Evolutionary conservation across 2,113 vertebrate genomes (phyloP).

Genomic region (Trematocara zebra): DNA sequence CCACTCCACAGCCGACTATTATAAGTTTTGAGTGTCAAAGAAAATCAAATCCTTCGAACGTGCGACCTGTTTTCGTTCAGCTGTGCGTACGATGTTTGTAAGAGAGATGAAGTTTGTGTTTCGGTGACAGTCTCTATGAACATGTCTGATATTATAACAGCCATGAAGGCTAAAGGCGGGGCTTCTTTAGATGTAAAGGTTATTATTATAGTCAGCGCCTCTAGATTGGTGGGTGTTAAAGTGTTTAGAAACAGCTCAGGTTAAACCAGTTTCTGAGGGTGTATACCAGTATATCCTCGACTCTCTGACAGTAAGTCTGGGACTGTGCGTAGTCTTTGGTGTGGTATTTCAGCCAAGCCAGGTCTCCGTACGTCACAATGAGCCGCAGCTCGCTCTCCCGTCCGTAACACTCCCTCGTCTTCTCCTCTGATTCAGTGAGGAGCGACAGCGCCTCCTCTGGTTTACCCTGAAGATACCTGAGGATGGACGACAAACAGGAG

Average conservation of each 20-base stretch:
- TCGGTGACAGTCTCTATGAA: not conserved
- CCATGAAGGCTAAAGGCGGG: not conserved
- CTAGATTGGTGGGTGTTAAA: not conserved
- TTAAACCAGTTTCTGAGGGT: not conserved
- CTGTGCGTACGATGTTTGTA: not conserved
- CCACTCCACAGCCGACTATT: not conserved
- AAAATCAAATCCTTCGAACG: not conserved
- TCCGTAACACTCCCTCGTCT: not conserved
- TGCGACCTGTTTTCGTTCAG: not conserved
- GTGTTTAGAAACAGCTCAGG: not conserved
- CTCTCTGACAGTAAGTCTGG: not conserved
- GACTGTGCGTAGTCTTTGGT: not conserved
- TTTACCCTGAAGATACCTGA: not conserved
- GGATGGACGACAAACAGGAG: not conserved
- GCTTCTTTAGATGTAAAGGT: not conserved
- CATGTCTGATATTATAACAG: not conserved
- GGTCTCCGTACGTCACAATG: not conserved
- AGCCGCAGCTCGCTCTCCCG: not conserved
- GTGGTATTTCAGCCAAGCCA: constrained; percentile 10
- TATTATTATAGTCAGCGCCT: not conserved
- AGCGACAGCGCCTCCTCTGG: not conserved
- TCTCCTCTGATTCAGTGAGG: not conserved
- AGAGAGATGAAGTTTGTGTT: not conserved
- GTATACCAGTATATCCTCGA: not conserved
- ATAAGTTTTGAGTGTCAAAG: not conserved